Base-by-base conservation (phyloP, 2,113 vertebrate genomes). In the Ifrita kowaldi region DNA sequence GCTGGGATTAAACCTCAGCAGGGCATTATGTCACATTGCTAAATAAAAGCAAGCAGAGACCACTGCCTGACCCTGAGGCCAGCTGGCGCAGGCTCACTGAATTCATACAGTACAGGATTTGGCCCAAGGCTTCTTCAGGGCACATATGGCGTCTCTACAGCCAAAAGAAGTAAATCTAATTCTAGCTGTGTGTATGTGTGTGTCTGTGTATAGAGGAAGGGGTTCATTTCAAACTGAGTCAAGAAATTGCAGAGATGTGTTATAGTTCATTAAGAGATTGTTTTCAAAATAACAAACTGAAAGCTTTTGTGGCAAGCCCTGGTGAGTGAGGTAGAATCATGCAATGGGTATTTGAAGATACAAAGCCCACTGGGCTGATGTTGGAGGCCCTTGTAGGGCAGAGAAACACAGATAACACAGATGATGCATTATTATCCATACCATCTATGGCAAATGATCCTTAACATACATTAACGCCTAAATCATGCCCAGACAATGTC, bases 401-500 rank as follows among this genome's bases (percentile, higher is more conserved):
- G n/a, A 33, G 20, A 71, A 94, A 94, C 71, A 83, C 71, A 89
- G 75, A 77, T 81, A 92, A 94, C 79, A 85, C 65, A 90, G 71
- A 75, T 86, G 93, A 60, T 35, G 8, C 35, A 52, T 78, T 91
- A 69, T 84, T 93, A 16, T 73, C 16, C 13, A 6, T 53, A 47
- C 12, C 18, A 17, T 68, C 74, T 47, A 27, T 37, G 84, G 53
- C 17, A 90, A 89, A 83, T 87, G 46, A 83, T 83, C 65, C 62
- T 46, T 73, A 87, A 49, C 70, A 60, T 90, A 79, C 6, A 6
- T 68, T 85, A 93, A 93, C 11, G 64, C 53, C 57, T 64, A 79
- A 79, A 87, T 85, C 62, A 65, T 65, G 19, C 17, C 78, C n/a
- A 84, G 49, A 42, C 21, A 69, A 41, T 64, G 26, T 42, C 78